Percentiles rank a stretch among this genome's conserved stretches.
phyloP scores from a whole-genome alignment of 2,888 invertebrate species.

The Scaeva pyrastri region DNA sequence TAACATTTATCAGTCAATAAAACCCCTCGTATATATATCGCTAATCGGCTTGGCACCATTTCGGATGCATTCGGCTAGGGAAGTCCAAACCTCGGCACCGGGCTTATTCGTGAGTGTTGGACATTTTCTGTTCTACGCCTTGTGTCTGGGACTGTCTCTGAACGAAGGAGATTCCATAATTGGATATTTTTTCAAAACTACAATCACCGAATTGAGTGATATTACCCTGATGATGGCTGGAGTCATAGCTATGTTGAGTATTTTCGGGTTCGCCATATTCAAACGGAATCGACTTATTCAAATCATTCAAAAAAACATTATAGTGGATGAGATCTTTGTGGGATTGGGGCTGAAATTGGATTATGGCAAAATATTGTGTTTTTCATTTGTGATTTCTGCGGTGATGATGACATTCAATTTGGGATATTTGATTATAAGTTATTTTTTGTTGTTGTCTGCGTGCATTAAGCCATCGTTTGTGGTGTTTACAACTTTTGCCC shows the following conservation, averaged over 20 bases:
- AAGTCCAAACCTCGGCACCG: conserved; percentile 80
- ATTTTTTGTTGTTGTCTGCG: conserved; percentile 79
- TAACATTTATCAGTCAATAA: conserved; percentile 81
- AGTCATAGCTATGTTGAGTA: conserved; percentile 81
- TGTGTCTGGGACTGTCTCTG: conserved; percentile 80
- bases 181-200: conserved; percentile 83
- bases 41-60: conserved; percentile 82
- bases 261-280: conserved; percentile 81
- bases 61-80: conserved; percentile 79
- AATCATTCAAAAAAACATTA: conserved; percentile 80
- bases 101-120: conserved; percentile 80
- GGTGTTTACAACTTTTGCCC: conserved; percentile 81
- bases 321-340: conserved; percentile 81
- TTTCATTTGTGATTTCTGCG: conserved; percentile 80
- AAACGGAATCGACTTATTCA: conserved; percentile 78
- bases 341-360: conserved; percentile 81
- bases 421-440: conserved; percentile 81
- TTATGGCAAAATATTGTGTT: conserved; percentile 80
- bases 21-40: conserved; percentile 81
- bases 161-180: conserved; percentile 81
- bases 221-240: conserved; percentile 80
- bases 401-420: conserved; percentile 81
- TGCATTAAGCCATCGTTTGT: conserved; percentile 81
- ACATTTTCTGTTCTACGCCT: conserved; percentile 80
- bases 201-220: conserved; percentile 82